Evolutionary conservation across 2,797 vertebrate species (phyloP).

Genomic region (Crenuchus spilurus): DNA sequence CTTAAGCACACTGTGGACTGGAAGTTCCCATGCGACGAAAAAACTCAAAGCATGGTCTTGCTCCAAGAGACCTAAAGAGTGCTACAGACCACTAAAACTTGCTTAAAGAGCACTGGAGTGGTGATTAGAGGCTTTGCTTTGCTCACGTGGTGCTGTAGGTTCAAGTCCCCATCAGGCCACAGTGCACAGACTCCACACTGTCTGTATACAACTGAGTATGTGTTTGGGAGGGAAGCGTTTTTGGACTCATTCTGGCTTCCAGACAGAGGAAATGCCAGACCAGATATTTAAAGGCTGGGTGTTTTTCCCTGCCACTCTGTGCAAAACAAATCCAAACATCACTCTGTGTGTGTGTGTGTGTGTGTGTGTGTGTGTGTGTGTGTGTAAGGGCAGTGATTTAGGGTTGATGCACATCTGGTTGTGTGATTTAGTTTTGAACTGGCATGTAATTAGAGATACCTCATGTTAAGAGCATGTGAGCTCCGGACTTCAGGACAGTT

Average conservation of each 20-base stretch:
- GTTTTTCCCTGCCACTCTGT: conserved; percentile 43
- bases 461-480: conserved; percentile 44
- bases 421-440: conserved; percentile 45
- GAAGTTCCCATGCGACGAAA: background rate
- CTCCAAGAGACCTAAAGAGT: background rate
- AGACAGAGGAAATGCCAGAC: conserved; percentile 49
- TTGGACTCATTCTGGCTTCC: conserved; percentile 11
- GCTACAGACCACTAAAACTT: conserved; percentile 2
- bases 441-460: conserved; percentile 55
- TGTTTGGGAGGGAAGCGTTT: conserved; percentile 24
- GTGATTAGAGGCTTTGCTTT: conserved; percentile 9
- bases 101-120: background rate
- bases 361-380: conserved; percentile 13
- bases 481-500: conserved; percentile 21
- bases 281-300: conserved; percentile 47
- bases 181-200: background rate
- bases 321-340: conserved; percentile 47
- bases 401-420: conserved; percentile 59
- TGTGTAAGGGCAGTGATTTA: conserved; percentile 48
- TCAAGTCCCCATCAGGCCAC: background rate
- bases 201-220: conserved; percentile 6
- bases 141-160: background rate
- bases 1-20: background rate
- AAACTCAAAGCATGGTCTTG: background rate
- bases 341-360: background rate